Conservation (phyloP, 1,140 invertebrate species). For the Halesus radiatus region DNA sequence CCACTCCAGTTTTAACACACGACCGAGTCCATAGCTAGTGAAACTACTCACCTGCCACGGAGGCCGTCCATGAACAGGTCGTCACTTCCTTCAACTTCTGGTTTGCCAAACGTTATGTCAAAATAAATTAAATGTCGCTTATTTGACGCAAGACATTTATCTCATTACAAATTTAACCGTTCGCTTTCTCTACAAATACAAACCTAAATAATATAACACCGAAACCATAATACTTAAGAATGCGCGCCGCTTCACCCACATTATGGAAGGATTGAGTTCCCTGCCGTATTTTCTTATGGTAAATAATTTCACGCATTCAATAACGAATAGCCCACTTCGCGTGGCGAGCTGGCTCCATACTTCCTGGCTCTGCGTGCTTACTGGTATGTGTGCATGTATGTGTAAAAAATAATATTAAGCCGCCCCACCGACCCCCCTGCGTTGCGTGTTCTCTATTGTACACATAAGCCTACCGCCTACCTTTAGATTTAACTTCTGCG, state of each 20-base stretch:
- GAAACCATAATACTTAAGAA: no score
- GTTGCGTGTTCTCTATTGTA: not conserved
- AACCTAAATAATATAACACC: no score
- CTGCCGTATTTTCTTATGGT: not conserved
- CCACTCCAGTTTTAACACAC: no score
- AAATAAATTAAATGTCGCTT: no score
- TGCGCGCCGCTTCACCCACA: not conserved
- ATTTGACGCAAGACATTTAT: not conserved
- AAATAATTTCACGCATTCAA: conserved; percentile 3
- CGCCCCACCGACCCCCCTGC: not conserved
- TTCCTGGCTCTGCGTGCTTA: not conserved
- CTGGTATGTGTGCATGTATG: no score
- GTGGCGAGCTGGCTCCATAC: not conserved
- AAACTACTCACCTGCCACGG: no score
- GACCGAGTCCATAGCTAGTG: no score
- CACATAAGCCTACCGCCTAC: not conserved
- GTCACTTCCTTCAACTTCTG: no score
- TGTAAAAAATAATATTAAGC: not conserved
- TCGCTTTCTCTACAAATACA: not conserved
- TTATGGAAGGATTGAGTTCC: not conserved
- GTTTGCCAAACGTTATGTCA: no score
- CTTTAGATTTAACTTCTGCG: not conserved
- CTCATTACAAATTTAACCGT: not conserved
- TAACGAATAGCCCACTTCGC: not conserved
- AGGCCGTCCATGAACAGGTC: no score